Evolutionary conservation across 1,140 invertebrate genomes (phyloP).

Genomic region (Eulimnadia texana): DNA sequence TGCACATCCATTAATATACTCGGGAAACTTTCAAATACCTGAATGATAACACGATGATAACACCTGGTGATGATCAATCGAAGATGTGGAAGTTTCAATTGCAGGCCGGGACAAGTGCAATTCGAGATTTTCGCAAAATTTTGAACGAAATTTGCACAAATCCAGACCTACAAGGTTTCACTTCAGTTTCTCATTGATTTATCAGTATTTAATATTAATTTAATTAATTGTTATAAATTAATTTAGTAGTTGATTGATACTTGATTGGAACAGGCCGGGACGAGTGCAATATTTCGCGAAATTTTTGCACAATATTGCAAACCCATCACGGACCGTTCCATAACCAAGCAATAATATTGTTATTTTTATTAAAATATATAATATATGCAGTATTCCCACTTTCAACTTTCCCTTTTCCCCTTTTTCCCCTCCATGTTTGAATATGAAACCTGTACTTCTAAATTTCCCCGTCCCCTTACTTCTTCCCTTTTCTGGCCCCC

Average conservation of each 20-base stretch:
- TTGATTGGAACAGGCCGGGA: background rate
- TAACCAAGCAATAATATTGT: background rate
- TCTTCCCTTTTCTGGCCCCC: too few species aligned
- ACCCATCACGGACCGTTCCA: background rate
- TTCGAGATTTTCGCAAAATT: background rate
- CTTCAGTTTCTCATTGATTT: background rate
- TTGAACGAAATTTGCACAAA: background rate
- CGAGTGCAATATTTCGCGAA: background rate
- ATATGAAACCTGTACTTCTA: too few species aligned
- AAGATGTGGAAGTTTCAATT: background rate
- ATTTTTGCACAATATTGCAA: background rate
- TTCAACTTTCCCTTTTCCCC: too few species aligned
- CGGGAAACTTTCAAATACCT: too few species aligned
- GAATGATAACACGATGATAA: background rate
- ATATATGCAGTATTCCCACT: too few species aligned
- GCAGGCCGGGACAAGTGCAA: background rate
- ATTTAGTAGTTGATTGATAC: background rate
- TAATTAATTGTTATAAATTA: too few species aligned
- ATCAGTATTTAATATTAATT: background rate
- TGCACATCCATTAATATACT: too few species aligned
- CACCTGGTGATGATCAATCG: background rate
- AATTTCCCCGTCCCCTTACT: too few species aligned
- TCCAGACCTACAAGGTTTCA: background rate
- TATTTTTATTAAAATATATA: too few species aligned
- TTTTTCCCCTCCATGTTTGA: too few species aligned